Conservation (phyloP, 1,140 invertebrate genomes). For the Bombus breviceps region DNA sequence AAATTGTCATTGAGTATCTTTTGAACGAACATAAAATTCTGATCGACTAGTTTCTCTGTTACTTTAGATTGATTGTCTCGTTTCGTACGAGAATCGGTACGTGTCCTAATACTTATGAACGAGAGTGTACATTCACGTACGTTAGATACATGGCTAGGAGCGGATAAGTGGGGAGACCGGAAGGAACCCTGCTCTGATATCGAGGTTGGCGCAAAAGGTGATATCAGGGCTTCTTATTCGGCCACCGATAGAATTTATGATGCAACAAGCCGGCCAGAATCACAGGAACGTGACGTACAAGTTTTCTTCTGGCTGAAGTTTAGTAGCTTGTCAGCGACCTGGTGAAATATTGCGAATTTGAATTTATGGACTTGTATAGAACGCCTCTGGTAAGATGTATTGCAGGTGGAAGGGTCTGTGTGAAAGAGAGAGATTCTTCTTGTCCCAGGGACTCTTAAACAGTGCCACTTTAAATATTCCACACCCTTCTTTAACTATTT, state of each 20-base stretch:
- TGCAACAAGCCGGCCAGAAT: conserved; percentile 12
- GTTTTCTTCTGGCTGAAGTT: conserved; percentile 40
- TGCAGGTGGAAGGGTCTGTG: background rate
- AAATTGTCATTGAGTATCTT: too few relatives aligned
- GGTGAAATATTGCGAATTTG: conserved; percentile 44
- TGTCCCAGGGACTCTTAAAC: background rate
- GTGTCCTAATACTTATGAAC: background rate
- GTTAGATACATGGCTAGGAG: background rate
- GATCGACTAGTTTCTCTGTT: background rate
- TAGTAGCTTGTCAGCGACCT: conserved; percentile 20
- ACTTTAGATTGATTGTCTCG: background rate
- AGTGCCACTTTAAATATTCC: conserved; percentile 15
- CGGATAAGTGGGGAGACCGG: conserved; percentile 16
- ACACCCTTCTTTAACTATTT: background rate
- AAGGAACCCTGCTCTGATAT: background rate
- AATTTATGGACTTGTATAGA: conserved; percentile 33
- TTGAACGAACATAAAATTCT: background rate
- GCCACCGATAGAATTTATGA: conserved; percentile 41
- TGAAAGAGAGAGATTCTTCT: background rate
- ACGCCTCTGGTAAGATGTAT: conserved; percentile 4
- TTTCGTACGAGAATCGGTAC: background rate
- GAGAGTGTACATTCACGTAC: background rate
- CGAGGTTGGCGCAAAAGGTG: conserved; percentile 19
- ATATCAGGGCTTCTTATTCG: conserved; percentile 41
- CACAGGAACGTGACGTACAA: conserved; percentile 27